Evolutionary conservation across 1,140 invertebrate species (phyloP).

Genomic region (Brachystomella parvula): DNA sequence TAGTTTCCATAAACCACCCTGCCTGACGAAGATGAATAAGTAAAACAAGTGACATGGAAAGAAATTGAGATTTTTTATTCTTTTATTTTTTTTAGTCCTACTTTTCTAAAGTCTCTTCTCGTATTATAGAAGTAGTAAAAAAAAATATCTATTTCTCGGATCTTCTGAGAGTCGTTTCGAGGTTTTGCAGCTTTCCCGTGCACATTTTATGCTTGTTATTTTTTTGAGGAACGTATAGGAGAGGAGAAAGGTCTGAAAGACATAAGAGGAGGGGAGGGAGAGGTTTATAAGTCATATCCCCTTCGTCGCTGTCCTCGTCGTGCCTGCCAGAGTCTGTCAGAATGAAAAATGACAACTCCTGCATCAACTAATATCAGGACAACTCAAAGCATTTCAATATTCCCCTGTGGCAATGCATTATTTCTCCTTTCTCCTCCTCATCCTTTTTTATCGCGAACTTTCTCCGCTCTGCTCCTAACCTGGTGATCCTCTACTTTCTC

Average conservation of each 20-base stretch:
- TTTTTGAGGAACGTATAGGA: neutral
- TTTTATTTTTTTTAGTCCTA: too few species aligned
- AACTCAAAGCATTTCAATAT: constrained; percentile 34
- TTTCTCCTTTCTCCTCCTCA: constrained; percentile 3
- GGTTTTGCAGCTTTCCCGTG: neutral
- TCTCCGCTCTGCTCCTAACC: constrained; percentile 2
- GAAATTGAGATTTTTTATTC: too few species aligned
- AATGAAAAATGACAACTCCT: constrained; percentile 35
- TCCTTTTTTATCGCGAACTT: constrained; percentile 20
- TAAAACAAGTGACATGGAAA: too few species aligned
- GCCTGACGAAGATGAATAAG: too few species aligned
- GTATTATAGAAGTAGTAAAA: too few species aligned
- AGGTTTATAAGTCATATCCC: neutral
- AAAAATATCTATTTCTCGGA: too few species aligned
- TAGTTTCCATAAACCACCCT: too few species aligned
- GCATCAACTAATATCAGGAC: constrained; percentile 33
- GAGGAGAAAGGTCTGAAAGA: neutral
- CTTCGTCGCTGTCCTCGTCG: neutral
- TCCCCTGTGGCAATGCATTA: constrained; percentile 31
- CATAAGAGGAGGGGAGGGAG: neutral
- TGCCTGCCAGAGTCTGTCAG: constrained; percentile 19
- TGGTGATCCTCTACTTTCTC: neutral
- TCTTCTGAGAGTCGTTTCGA: neutral
- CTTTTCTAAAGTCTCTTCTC: too few species aligned
- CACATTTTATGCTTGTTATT: neutral